Evolutionary conservation across 2,113 vertebrate genomes (phyloP), one percentile per base, ranked within the genome.

Genomic region (Zootoca vivipara): DNA sequence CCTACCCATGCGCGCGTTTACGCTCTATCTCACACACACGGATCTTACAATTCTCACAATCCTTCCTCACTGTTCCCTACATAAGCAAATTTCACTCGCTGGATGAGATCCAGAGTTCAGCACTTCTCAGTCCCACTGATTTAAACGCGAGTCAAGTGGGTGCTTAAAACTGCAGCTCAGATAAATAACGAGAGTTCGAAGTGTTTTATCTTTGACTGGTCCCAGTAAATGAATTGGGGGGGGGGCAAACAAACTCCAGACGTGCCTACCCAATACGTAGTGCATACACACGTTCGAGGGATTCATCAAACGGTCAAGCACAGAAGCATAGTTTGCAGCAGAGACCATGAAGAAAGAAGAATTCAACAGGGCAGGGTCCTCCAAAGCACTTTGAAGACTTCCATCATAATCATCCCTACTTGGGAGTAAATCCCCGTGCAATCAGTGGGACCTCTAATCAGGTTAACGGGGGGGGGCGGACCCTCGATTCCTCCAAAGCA

Each of bases 321-420:
- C 28, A 26, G 28, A 3, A 69, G 35, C 40, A n/a, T 12, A 8
- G 8, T 72, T 56, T 58, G 26, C 67, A 42, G 15, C 35, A 7
- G 58, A 46, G 3, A 13, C 16, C 52, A 83, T 1, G 3, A 24
- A 78, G 26, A n/a, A 24, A 78, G 26, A n/a, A n/a, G 2, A 33
- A 12, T 64, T 42, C 20, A 82, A 38, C 67, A 56, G 79, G 56
- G 28, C 69, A 26, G 67, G 15, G 69, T 70, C 81, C 40, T 82
- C n/a, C 82, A 74, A 83, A 93, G 79, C 26, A 62, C 78, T 85
- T 56, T 40, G 42, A 85, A 46, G 26, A 16, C 8, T 7, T 30
- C 70, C 5, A 8, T 73, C 13, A 38, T 67, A 26, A 6, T 38
- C 7, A 9, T n/a, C 18, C 18, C 33, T 46, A 33, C 18, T 13